phyloP scores from a whole-genome alignment of 1,140 invertebrate genomes.

The Lepidurus arcticus region DNA sequence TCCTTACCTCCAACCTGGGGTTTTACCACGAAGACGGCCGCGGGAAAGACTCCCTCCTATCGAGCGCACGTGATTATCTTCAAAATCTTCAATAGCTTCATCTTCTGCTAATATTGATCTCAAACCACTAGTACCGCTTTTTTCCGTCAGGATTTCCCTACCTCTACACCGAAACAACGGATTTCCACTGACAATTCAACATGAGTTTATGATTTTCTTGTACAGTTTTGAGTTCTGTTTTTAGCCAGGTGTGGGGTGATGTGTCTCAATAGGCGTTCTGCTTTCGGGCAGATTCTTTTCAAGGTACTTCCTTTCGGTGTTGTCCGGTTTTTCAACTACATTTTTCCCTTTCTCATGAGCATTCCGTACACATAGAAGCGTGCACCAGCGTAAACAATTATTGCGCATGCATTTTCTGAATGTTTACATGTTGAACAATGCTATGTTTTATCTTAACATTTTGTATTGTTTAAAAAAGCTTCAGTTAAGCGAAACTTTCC shows the following conservation, averaged over 20 bases:
- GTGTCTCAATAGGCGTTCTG: not conserved
- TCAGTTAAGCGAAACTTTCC: not conserved
- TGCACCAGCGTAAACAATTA: not conserved
- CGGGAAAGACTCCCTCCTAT: slow-evolving; percentile 13
- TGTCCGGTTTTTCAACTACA: not conserved
- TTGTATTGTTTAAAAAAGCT: not conserved
- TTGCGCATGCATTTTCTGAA: not conserved
- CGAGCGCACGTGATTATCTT: slow-evolving; percentile 5
- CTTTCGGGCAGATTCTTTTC: not conserved
- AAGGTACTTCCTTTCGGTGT: not conserved
- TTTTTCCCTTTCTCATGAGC: slow-evolving; percentile 18
- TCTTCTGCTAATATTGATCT: not conserved
- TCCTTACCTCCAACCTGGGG: slow-evolving; percentile 3
- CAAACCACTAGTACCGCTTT: not conserved
- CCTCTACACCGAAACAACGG: not conserved
- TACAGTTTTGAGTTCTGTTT: not conserved
- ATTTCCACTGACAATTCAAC: not conserved
- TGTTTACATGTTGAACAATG: not conserved
- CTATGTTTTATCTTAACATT: not conserved
- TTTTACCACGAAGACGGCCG: not conserved
- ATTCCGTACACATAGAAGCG: not conserved
- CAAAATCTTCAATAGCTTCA: not conserved
- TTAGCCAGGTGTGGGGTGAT: not conserved
- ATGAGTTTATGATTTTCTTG: not conserved
- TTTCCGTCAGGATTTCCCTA: not conserved